Percentiles rank a stretch among this genome's conserved stretches.
Conservation (phyloP, 2,888 invertebrate species). For the Drosophila anceps region DNA sequence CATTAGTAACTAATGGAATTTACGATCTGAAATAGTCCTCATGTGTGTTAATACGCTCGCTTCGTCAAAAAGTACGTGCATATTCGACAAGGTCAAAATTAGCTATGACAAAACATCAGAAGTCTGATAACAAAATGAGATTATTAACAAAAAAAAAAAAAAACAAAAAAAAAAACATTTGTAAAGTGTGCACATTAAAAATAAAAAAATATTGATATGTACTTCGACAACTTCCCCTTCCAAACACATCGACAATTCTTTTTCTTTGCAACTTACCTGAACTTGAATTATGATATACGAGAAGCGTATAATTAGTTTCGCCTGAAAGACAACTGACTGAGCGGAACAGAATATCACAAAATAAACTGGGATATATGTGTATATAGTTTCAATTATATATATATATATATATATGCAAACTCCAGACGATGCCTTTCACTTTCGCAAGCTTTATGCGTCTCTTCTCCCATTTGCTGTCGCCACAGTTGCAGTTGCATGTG, state of each 20-base stretch:
- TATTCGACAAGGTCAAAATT: neutral
- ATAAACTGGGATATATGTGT: neutral
- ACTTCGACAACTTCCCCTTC: neutral
- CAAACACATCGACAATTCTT: neutral
- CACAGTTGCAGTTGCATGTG: neutral
- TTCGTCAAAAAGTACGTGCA: neutral
- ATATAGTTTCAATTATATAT: neutral
- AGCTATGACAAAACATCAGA: neutral
- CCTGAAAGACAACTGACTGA: constrained; percentile 27
- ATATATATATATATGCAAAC: constrained; percentile 37
- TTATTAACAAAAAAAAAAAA: neutral
- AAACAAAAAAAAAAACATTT: neutral
- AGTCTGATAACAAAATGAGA: neutral
- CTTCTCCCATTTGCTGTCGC: constrained; percentile 15
- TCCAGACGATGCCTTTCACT: constrained; percentile 48
- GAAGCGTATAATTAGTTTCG: constrained; percentile 18
- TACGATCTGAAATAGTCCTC: neutral
- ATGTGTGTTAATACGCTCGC: neutral
- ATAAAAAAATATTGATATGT: neutral
- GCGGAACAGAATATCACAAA: constrained; percentile 21
- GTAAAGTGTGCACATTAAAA: neutral
- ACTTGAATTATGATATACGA: constrained; percentile 6
- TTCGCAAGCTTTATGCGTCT: constrained; percentile 42
- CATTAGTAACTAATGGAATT: neutral
- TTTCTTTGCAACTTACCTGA: neutral